Evolutionary conservation across 2,888 invertebrate species (phyloP), one percentile per base, ranked within the genome.

Genomic region (Synanthedon tipuliformis): DNA sequence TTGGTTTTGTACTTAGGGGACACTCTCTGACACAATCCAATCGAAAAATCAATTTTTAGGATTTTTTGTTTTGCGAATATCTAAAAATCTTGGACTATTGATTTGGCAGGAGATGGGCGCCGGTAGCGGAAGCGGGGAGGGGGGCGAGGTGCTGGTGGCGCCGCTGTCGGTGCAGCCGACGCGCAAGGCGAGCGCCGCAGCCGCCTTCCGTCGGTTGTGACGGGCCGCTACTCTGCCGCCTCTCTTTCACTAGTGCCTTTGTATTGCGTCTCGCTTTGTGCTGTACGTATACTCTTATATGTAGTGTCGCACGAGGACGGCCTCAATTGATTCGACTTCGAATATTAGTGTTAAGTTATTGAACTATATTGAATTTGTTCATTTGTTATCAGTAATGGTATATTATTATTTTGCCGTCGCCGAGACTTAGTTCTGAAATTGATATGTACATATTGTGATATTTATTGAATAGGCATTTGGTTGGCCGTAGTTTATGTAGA

Each of bases 111-210:
- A 93, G 79, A 89, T 93, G 85, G 94, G 93, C 70, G 90, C 91
- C 73, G 79, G 83, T 64, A 81, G 84, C 81, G 69, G 86, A 82
- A 64, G 88, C 82, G 69, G 88, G 88, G 75, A 69, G 63, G 78
- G 73, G 71, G 89, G 88, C 72, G 90, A 90, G 61, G 88, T 91
- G 74, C 82, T 93, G 70, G 89, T 92, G 68, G 93, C 94, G 65
- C 95, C 94, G 59, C 89, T 94, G 84, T 94, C 95, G 55, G 94
- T 94, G 73, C 95, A 95, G 82, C 94, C 94, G 60, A 93, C 93
- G 66, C 90, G 95, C 73, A 94, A 94, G 89, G 91, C 92, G 65
- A 91, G 91, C 78, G 88, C 91, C 64, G 89, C 89, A 63, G 90
- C 90, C 65, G 90, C 90, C 62, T 84, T 94, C 67, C 90, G 94